Conservation (phyloP, 2,113 vertebrate species). For the Ploceus nigricollis region DNA sequence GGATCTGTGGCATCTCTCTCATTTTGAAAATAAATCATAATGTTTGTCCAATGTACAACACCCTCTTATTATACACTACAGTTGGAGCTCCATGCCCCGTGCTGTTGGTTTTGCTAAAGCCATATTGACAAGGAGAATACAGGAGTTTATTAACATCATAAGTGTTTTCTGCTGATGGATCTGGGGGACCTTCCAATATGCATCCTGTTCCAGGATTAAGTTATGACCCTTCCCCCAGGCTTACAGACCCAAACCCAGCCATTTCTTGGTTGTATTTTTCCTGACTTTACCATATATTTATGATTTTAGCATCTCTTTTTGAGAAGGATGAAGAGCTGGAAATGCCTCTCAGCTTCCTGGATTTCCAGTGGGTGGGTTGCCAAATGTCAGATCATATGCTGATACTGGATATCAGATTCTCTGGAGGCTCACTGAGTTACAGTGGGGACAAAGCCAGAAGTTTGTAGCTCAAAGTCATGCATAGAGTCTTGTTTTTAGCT, state of each 20-base stretch:
- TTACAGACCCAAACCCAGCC: background rate
- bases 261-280: background rate
- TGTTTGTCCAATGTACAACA: background rate
- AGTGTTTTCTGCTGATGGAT: background rate
- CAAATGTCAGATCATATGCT: background rate
- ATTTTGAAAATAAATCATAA: slow-evolving; percentile 40
- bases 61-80: background rate
- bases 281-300: background rate
- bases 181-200: background rate
- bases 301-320: background rate
- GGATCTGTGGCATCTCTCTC: background rate
- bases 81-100: background rate
- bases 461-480: background rate
- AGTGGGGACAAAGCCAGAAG: background rate
- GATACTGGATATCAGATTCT: background rate
- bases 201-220: background rate
- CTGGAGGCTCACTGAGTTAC: background rate
- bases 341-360: background rate
- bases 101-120: background rate
- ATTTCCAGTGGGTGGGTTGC: background rate
- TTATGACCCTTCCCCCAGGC: background rate
- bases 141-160: background rate
- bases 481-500: background rate
- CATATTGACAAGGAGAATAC: background rate
- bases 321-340: background rate